Base-by-base conservation (phyloP, 2,888 invertebrate species). In the Trisateles emortualis region DNA sequence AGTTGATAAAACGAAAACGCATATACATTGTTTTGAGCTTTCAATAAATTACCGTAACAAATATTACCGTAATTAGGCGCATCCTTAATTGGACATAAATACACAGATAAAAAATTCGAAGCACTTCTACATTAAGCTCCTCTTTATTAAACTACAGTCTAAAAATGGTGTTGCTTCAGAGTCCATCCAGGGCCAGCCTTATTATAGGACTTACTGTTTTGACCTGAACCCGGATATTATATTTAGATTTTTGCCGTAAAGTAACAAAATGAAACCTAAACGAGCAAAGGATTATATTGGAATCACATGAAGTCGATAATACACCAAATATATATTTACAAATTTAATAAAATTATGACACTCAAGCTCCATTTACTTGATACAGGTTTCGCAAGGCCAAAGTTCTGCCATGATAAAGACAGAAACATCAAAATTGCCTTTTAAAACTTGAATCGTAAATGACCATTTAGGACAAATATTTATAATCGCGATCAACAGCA, bases 81-180 rank as follows among this genome's bases (percentile, higher is more conserved):
- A 64, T 64, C 64, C 56, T 70, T 29, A 50, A 54, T 43, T 44
- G 68, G 59, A 60, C 38, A 55, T 61, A 60, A 51, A 63, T 62
- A 68, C 57, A 65, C 68, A 71, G 52, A 64, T 66, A 59, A 68
- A 66, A 74, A 68, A 65, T 60, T 67, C 51, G 72, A 82, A 80
- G 78, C 79, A 74, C 71, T 64, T 58, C 72, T 79, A 77, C 64
- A 64, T 58, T 83, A 83, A 84, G 84, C 81, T 84, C 83, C 80
- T 80, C 78, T 73, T 74, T 59, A 70, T 64, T 63, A 64, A 73
- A 72, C 75, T 76, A 80, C 72, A 62, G 38, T 67, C 70, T 80
- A 78, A 54, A 61, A 47, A 63, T 78, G 65, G 65, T 76, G 72
- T 74, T 74, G 64, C 55, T 52, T 64, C 41, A 59, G 42, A 55